Evolutionary conservation across 2,888 invertebrate species (phyloP), one percentile per base, ranked within the genome.

Genomic region (Teinopalpus imperialis): DNA sequence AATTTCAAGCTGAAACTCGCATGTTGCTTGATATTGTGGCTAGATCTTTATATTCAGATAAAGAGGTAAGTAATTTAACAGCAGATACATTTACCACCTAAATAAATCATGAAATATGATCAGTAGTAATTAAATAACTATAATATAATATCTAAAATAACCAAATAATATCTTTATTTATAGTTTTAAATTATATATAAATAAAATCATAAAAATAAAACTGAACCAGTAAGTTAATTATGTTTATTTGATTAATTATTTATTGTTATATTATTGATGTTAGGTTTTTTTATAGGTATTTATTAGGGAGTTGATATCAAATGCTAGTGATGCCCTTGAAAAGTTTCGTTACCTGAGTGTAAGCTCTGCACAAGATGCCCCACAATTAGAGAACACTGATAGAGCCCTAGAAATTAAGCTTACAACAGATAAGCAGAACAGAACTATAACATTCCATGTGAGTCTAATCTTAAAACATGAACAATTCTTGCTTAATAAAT

Each of bases 21-120:
- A 98, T 98, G 94, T 78, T 99, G 26, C 82, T 99, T 35, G 98
- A 99, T 74, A 99, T 99, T 78, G 99, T 99, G 0, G 99, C 99
- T 0, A 94, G 97, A 69, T 98, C 98, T 0, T 86, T 99, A 23
- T 99, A 99, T 81, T 98, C 98, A 0, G 98, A 99, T 63, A 98
- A 98, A 81, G 98, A 99, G 90, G 95, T 95, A 74, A 67, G 70
- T 62, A 48, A 27, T 13, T 27, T 31, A 32, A n/a, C n/a, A n/a
- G n/a, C n/a, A n/a, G n/a, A n/a, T n/a, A n/a, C n/a, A n/a, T n/a
- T n/a, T n/a, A n/a, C n/a, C n/a, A n/a, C n/a, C n/a, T n/a, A n/a
- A n/a, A n/a, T n/a, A n/a, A n/a, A n/a, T n/a, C n/a, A n/a, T n/a
- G n/a, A n/a, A n/a, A n/a, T n/a, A n/a, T n/a, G n/a, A n/a, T n/a